Base-by-base conservation (phyloP, 2,888 invertebrate species). In the Drosophila mulleri region DNA sequence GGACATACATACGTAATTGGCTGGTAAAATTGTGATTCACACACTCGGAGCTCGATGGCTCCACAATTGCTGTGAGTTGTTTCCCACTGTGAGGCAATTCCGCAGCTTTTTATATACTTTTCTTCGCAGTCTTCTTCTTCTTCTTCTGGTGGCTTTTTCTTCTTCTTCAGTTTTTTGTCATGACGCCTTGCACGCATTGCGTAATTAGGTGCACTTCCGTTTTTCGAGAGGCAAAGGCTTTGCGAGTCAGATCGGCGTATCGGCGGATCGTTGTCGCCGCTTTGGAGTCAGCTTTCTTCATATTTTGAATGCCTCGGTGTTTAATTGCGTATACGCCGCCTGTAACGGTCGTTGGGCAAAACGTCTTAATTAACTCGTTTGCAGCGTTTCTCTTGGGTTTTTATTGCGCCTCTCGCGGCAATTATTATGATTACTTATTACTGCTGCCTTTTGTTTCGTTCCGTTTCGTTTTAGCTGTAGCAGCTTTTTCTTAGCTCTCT, bases 351-450 rank as follows among this genome's bases (percentile, higher is more conserved):
- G 87, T 69, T 85, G 84, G 84, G 86, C 81, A 76, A 88, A 88
- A 78, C 68, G 88, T 83, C 83, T 85, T 85, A 85, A 85, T 85
- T 85, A 85, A 85, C 77, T 86, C 81, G 78, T 76, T 81, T 50
- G 70, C 72, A 75, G 82, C 67, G 74, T 66, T 73, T 74, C 60
- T 80, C 79, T 68, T 56, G 18, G 18, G 39, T 78, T 82, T 84
- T 88, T 83, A 88, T 82, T 75, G 70, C 86, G 41, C 80, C 83
- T 88, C 75, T 75, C 83, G 68, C 73, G 67, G 83, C 72, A 85
- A 85, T 85, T 85, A 85, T 85, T 85, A 85, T 85, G 84, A 88
- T 86, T 85, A 85, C 84, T 83, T 88, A 88, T 88, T 86, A 86
- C 63, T 80, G 78, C 71, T 67, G 83, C 86, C 86, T 82, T 85